Conservation (phyloP, 1,140 invertebrate genomes). For the Paramacrobiotus metropolitanus region DNA sequence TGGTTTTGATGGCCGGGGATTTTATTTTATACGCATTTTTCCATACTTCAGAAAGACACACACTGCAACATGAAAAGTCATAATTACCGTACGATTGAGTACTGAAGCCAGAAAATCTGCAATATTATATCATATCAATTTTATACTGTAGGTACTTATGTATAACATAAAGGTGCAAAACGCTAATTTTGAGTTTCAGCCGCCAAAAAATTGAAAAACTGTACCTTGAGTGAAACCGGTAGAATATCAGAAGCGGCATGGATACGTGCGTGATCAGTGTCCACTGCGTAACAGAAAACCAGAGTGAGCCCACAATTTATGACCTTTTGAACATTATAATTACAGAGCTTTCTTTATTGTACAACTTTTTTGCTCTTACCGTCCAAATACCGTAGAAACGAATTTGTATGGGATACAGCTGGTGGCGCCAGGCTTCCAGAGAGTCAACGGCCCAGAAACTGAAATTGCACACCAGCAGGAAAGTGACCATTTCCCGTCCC, state of each 20-base stretch:
- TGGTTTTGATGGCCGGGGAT: constrained; percentile 5
- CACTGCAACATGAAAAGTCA: constrained; percentile 37
- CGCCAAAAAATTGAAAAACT: no score
- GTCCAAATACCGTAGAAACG: constrained; percentile 47
- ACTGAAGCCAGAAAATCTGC: no score
- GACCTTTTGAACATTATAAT: background rate
- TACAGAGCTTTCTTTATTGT: background rate
- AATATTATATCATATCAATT: no score
- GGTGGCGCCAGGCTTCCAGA: constrained; percentile 55
- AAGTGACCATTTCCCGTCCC: constrained; percentile 77
- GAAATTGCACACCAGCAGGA: constrained; percentile 75
- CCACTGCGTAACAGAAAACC: constrained; percentile 30
- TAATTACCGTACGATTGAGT: background rate
- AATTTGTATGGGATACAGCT: constrained; percentile 69
- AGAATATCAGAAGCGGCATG: constrained; percentile 85
- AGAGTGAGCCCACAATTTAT: background rate
- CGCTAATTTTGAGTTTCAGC: no score
- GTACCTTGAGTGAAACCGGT: constrained; percentile 47
- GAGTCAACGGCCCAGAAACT: constrained; percentile 86
- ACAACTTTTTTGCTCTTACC: background rate
- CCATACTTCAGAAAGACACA: constrained; percentile 92
- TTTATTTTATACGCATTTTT: constrained; percentile 83
- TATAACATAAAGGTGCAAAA: no score
- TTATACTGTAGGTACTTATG: no score
- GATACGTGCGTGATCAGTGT: constrained; percentile 86